phyloP scores from a whole-genome alignment of 2,113 vertebrate species.

The Lophius piscatorius region DNA sequence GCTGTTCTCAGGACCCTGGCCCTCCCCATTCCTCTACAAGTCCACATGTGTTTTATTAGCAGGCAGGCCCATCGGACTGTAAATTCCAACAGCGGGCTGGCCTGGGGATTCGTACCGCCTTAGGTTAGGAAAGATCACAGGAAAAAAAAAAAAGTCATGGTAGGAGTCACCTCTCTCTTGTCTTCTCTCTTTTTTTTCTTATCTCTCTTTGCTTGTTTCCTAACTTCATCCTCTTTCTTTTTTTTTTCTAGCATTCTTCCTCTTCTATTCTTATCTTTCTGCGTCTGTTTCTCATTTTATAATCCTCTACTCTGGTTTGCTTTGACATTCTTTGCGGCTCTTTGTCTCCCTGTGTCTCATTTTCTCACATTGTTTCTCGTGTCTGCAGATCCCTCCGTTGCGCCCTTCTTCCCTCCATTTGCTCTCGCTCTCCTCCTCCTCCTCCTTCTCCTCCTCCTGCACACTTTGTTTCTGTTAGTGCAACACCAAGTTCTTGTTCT shows the following conservation, averaged over 20 bases:
- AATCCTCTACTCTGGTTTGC: slow-evolving; percentile 4
- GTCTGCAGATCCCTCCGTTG: not conserved
- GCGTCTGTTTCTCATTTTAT: slow-evolving; percentile 7
- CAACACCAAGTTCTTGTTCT: slow-evolving; percentile 44
- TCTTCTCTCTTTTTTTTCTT: not conserved
- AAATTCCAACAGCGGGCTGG: slow-evolving; percentile 69
- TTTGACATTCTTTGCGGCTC: slow-evolving; percentile 16
- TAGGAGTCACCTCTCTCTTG: slow-evolving; percentile 33
- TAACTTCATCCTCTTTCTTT: not conserved
- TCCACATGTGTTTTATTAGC: slow-evolving; percentile 83
- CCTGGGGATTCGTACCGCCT: slow-evolving; percentile 58
- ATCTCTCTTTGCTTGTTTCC: not conserved
- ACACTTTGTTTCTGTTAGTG: slow-evolving; percentile 43
- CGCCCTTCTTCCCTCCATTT: slow-evolving; percentile 18
- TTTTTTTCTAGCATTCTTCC: not conserved
- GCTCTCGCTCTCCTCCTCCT: slow-evolving; percentile 1
- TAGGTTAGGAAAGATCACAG: slow-evolving; percentile 53
- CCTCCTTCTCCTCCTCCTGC: slow-evolving; percentile 23
- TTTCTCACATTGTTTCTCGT: slow-evolving; percentile 15
- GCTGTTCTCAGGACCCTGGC: slow-evolving; percentile 51
- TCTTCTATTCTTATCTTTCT: not conserved
- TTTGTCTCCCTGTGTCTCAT: slow-evolving; percentile 20
- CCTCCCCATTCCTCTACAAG: slow-evolving; percentile 77
- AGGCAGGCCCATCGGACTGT: slow-evolving; percentile 71
- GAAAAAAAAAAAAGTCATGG: slow-evolving; percentile 34